Conservation (phyloP, 2,888 invertebrate species). For the Seladonia tumulorum region DNA sequence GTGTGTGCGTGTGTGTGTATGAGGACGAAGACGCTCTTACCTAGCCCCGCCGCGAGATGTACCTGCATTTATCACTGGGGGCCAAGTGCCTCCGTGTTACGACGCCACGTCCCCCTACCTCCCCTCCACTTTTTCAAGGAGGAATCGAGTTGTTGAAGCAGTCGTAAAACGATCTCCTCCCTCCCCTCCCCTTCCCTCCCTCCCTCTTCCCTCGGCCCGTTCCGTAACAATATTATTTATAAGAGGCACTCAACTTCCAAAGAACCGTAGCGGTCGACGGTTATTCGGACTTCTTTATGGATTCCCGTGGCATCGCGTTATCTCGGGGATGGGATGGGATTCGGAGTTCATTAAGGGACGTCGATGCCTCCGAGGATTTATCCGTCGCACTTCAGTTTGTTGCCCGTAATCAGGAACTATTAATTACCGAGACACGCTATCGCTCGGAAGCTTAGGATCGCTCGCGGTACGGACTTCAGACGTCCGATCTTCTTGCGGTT, state of each 20-base stretch:
- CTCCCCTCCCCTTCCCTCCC: no score
- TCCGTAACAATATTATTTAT: constrained; percentile 31
- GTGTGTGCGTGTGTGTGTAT: background rate
- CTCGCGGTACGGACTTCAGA: background rate
- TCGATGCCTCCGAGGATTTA: background rate
- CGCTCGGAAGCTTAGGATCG: background rate
- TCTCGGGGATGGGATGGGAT: constrained; percentile 2
- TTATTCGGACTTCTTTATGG: constrained; percentile 2
- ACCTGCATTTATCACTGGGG: constrained; percentile 26
- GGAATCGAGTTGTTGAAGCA: constrained; percentile 22
- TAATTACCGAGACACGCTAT: background rate
- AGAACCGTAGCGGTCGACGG: constrained; percentile 9
- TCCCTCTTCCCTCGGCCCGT: background rate
- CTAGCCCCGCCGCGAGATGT: background rate
- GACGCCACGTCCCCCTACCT: background rate
- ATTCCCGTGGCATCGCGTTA: background rate
- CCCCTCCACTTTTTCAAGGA: background rate
- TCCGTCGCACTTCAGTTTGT: background rate
- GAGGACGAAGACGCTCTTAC: background rate
- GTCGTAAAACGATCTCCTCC: constrained; percentile 20
- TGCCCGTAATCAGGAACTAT: background rate
- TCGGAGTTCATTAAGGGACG: constrained; percentile 24
- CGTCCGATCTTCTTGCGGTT: background rate
- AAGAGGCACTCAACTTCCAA: constrained; percentile 16
- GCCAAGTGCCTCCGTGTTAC: constrained; percentile 26